Evolutionary conservation across 2,113 vertebrate genomes (phyloP).

Genomic region (Odobenus rosmarus): DNA sequence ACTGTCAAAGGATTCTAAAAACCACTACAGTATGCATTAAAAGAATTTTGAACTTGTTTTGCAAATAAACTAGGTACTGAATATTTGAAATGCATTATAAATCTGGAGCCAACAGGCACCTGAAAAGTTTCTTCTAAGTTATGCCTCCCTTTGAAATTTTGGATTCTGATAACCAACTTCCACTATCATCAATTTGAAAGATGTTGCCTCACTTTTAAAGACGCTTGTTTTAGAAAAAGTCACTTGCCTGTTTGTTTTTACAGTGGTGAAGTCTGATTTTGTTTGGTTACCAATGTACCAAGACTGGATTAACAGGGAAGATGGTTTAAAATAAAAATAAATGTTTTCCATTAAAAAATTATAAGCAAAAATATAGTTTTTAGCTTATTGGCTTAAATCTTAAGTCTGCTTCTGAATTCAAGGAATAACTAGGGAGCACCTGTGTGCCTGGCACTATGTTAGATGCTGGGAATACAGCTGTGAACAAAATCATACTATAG

Average conservation of each 20-base stretch:
- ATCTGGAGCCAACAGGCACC: background rate
- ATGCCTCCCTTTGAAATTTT: background rate
- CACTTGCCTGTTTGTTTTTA: background rate
- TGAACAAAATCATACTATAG: background rate
- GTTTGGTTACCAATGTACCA: background rate
- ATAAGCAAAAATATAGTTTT: background rate
- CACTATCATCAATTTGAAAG: background rate
- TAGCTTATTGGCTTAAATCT: background rate
- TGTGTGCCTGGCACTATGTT: background rate
- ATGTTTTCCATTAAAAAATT: background rate
- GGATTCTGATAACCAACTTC: background rate
- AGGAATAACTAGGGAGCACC: background rate
- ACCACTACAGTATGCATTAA: background rate
- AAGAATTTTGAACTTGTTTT: background rate
- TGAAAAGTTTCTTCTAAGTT: background rate
- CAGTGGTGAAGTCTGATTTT: background rate
- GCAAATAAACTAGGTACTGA: background rate
- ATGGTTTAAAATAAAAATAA: background rate
- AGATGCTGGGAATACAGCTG: background rate
- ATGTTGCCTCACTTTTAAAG: background rate
- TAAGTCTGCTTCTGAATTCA: background rate
- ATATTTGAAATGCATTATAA: slow-evolving; percentile 6
- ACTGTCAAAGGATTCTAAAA: background rate
- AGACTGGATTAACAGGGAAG: background rate
- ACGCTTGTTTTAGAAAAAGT: background rate